Evolutionary conservation across 2,888 invertebrate species (phyloP), one percentile per base, ranked within the genome.

Genomic region (Perithous albicinctus): DNA sequence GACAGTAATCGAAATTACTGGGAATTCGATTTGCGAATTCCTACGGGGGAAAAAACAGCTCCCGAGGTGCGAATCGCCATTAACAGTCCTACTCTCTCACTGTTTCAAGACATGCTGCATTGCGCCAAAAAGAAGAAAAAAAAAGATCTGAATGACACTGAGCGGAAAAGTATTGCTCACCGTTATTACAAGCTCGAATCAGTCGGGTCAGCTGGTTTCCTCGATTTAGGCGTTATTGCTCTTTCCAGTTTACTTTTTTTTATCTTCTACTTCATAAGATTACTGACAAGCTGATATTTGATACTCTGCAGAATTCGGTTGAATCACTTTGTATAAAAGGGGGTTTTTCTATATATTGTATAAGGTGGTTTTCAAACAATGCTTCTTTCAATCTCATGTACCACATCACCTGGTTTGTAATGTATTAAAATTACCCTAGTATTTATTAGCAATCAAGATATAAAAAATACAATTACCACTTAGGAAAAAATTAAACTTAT

Each of bases 1-100:
- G 83, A 83, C 82, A 84, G 86, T 88, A 89, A 89, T 89, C 86
- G 86, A 89, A 88, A 90, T 90, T 87, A 86, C 85, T 84, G 75
- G 23, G 84, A 86, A 88, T 90, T 67, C 86, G 84, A 86, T 86
- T 85, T 85, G 81, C 83, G 82, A 85, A 85, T 86, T 86, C 83
- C 81, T 70, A 46, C 18, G 20, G 18, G 29, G 56, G 38, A 66
- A 66, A 75, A 64, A 15, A 46, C 29, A 29, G 41, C n/a, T 35
- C 18, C 18, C 15, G 32, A 3, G n/a, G 38, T 18, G 8, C 5
- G 46, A 41, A 20, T 8, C 32, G 56, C 69, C 29, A 74, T 74
- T 43, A 26, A 73, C 69, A 56, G 46, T 63, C 12, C 32, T 51
- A 10, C 29, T 74, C 41, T 66, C 15, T 41, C 54, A 23, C 10